Base-by-base conservation (phyloP, 2,888 invertebrate genomes). In the Peribatodes rhomboidaria region DNA sequence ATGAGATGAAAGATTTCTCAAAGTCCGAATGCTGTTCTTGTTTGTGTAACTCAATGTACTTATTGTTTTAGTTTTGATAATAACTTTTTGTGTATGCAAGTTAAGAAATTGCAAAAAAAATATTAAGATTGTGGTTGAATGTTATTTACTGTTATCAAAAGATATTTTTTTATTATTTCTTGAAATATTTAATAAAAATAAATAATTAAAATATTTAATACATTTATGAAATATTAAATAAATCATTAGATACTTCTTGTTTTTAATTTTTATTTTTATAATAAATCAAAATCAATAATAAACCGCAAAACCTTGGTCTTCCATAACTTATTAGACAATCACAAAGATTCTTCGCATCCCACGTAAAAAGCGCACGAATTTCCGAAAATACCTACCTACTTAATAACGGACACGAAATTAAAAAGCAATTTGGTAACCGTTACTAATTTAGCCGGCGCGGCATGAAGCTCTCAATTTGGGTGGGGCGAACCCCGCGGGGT, bases 401-500 rank as follows among this genome's bases (percentile, higher is more conserved):
- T 88, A 89, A 89, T 89, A 91, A 89, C 86, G 80, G 80, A 81
- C 79, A 82, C 74, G 85, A 89, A 92, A 92, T 92, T 92, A 92
- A 91, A 92, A 91, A 89, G 88, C 90, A 89, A 93, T 93, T 93
- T 91, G 83, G 88, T 89, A 89, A 90, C 90, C 90, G 87, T 91
- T 89, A 90, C 91, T 92, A 91, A 92, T 92, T 91, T 89, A 88
- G 88, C 80, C 82, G 83, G 85, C 84, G 83, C 85, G 82, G 84
- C 82, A 77, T 78, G 85, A 84, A 86, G 85, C 85, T 87, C 88
- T 89, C 89, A 87, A 89, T 90, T 90, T 87, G 86, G 88, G 85
- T 82, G 86, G 87, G 88, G 87, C 79, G 76, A 75, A 75, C 74
- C 68, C 76, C 75, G 78, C 68, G 72, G 77, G 76, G 35, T 7